A percentile compares a stretch with the other conserved stretches of the same genome.
Evolutionary conservation across 2,113 vertebrate genomes (phyloP).

Genomic region (Dipodomys stephensi): DNA sequence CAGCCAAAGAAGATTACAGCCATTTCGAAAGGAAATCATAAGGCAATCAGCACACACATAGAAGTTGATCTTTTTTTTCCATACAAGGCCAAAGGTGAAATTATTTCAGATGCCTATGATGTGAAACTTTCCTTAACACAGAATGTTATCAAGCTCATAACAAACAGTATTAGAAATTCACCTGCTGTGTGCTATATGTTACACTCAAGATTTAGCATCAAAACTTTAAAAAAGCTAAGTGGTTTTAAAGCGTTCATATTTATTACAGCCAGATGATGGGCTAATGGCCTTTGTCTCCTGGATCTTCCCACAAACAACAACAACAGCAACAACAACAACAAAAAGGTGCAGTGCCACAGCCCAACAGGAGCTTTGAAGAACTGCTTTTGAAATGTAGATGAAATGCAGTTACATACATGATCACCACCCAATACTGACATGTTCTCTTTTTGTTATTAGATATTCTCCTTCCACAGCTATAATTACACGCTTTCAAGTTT

Average conservation of each 20-base stretch:
- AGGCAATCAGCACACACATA: background rate
- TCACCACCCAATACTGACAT: slow-evolving; percentile 31
- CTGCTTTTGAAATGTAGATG: slow-evolving; percentile 11
- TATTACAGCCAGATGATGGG: background rate
- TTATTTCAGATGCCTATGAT: slow-evolving; percentile 7
- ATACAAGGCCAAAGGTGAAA: background rate
- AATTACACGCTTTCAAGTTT: slow-evolving; percentile 59
- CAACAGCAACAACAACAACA: background rate
- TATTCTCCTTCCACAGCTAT: slow-evolving; percentile 26
- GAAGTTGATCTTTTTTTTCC: background rate
- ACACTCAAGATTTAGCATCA: background rate
- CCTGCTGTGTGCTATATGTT: background rate
- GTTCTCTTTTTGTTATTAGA: slow-evolving; percentile 63
- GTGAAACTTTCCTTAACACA: background rate
- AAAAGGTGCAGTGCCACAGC: background rate
- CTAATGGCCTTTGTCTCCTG: background rate
- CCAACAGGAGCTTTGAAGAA: background rate
- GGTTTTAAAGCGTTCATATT: background rate
- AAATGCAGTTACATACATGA: background rate
- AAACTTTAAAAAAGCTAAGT: background rate
- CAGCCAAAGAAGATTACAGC: background rate
- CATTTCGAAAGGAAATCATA: background rate
- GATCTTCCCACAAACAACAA: background rate
- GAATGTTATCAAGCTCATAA: background rate
- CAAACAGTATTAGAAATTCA: background rate